Evolutionary conservation across 2,797 vertebrate genomes (phyloP).

Genomic region (Pipistrellus kuhlii): DNA sequence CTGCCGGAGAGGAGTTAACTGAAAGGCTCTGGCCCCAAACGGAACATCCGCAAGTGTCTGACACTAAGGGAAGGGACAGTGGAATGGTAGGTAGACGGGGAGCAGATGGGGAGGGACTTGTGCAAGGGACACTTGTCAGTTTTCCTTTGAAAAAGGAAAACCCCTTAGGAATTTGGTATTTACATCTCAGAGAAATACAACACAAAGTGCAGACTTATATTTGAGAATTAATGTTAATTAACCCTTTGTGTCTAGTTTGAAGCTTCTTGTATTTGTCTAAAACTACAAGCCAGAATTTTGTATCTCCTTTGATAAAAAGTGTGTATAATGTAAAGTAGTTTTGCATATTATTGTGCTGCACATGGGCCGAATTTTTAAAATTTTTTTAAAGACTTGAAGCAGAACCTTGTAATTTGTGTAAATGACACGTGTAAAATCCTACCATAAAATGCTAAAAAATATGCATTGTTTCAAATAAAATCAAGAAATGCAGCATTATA

Average conservation of each 20-base stretch:
- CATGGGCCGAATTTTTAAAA: conserved; percentile 81
- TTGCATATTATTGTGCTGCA: conserved; percentile 84
- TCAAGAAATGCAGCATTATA: conserved; percentile 82
- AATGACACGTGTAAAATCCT: conserved; percentile 83
- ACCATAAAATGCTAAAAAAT: conserved; percentile 82
- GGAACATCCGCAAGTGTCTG: conserved; percentile 23
- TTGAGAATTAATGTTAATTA: conserved; percentile 83
- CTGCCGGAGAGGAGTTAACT: neutral
- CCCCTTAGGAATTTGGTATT: conserved; percentile 77
- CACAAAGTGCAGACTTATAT: conserved; percentile 83
- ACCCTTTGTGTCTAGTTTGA: conserved; percentile 83
- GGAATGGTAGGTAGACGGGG: neutral
- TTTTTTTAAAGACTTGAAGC: conserved; percentile 83
- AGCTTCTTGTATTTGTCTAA: conserved; percentile 85
- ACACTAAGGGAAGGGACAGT: neutral
- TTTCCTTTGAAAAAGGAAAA: conserved; percentile 79
- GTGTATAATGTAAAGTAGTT: conserved; percentile 85
- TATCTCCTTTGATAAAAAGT: conserved; percentile 85
- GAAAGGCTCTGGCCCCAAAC: neutral
- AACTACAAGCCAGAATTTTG: conserved; percentile 84
- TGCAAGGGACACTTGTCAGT: conserved; percentile 34
- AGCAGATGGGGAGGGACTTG: conserved; percentile 51
- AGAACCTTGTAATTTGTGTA: conserved; percentile 84
- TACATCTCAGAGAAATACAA: conserved; percentile 82
- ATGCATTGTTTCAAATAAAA: conserved; percentile 84